Base-by-base conservation (phyloP, 2,113 vertebrate species). In the Coptodon rendalli region DNA sequence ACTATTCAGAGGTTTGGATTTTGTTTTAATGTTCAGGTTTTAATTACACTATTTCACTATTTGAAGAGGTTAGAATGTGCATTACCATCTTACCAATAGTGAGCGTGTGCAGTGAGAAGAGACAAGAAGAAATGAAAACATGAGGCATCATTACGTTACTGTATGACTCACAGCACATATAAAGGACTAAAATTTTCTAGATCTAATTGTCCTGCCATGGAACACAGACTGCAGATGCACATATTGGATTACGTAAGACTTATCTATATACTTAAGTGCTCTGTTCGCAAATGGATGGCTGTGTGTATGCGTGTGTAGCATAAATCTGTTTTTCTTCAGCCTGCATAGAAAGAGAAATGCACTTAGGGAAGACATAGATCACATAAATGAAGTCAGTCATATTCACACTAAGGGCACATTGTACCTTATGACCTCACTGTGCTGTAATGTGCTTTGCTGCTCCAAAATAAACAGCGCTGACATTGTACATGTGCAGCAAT, bases 391-490 rank as follows among this genome's bases (percentile, higher is more conserved):
- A 87, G 76, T 76, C 73, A 53, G 14, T 86, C 79, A 56, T 48
- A 68, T 19, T 31, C 22, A 43, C 56, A 22, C 50, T 11, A 13
- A 45, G 79, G 80, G 86, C 81, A n/a, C 36, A 56, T 36, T 89
- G 63, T 38, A 48, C 78, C 86, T 85, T 5, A 90, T 85, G 79
- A 87, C 71, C 59, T 87, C 81, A 80, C 5, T 38, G 59, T 19
- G 43, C 61, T 84, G 82, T 78, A 52, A 90, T 73, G 86, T 66
- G 80, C 24, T 82, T 13, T 53, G n/a, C 29, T 5, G 56, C 59
- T 83, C 80, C 84, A 90, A 80, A 91, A 53, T 52, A 83, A 90
- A 89, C 3, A 79, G 7, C 27, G 5, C 22, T n/a, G 54, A 88
- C 56, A 48, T 14, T 43, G 73, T 31, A 27, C 43, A 82, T 87